phyloP scores from a whole-genome alignment of 2,888 invertebrate genomes.

The Ditula angustiorana region DNA sequence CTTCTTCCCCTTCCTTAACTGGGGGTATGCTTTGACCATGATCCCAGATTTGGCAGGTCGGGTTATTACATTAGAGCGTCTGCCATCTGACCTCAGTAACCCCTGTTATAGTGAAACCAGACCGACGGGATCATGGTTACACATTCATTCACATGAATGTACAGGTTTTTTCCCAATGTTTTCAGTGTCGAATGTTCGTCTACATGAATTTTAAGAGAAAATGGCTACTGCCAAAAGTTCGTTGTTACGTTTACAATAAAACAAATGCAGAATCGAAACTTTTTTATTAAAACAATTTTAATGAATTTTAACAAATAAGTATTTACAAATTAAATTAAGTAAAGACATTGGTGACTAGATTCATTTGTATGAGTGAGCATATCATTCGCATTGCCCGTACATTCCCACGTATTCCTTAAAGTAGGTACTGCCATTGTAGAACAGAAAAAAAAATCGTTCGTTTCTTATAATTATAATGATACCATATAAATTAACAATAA shows the following conservation, averaged over 20 bases:
- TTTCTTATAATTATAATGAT: slow-evolving; percentile 65
- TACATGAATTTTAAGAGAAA: no score
- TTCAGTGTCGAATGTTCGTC: no score
- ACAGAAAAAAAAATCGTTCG: slow-evolving; percentile 52
- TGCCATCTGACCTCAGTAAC: no score
- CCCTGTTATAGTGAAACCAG: no score
- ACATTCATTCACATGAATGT: no score
- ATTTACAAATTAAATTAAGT: slow-evolving; percentile 48
- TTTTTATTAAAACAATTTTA: slow-evolving; percentile 46
- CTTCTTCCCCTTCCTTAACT: no score
- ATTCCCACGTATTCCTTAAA: slow-evolving; percentile 55
- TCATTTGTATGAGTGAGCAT: slow-evolving; percentile 68
- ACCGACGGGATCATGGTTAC: no score
- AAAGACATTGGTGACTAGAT: slow-evolving; percentile 63
- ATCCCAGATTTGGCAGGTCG: no score
- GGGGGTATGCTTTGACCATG: no score
- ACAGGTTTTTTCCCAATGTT: no score
- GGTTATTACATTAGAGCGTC: no score
- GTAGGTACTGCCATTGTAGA: slow-evolving; percentile 51
- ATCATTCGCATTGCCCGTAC: slow-evolving; percentile 58
- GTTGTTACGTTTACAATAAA: neutral
- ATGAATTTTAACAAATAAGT: slow-evolving; percentile 50
- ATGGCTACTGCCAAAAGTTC: neutral
- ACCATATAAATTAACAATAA: slow-evolving; percentile 52
- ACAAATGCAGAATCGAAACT: slow-evolving; percentile 21